These are phyloP conservation scores for Troides aeacus DNA, from an alignment of 2,888 invertebrate genomes.

Conservation along the genomic window DNA sequence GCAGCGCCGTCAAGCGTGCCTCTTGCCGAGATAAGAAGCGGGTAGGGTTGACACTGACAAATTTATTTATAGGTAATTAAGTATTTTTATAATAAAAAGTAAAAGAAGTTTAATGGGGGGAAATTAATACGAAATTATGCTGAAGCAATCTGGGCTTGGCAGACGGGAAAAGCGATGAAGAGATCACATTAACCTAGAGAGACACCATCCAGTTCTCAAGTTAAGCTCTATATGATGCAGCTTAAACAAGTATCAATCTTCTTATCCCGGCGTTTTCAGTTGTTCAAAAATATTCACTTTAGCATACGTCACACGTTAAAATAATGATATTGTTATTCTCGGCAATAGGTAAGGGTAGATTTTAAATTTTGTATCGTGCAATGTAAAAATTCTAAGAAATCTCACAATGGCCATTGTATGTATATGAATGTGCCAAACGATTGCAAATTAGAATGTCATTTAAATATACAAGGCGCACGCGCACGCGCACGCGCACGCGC, in stretches of 20 bases:
- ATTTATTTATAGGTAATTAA: constrained; percentile 10
- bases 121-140: too few species aligned
- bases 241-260: too few species aligned
- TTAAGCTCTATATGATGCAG: too few species aligned
- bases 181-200: too few species aligned
- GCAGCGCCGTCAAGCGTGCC: constrained; percentile 64
- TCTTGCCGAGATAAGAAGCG: constrained; percentile 58
- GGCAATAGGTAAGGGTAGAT: neutral
- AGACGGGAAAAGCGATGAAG: too few species aligned
- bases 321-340: constrained; percentile 10
- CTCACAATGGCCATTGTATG: constrained; percentile 29
- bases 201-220: too few species aligned
- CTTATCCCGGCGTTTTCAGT: too few species aligned
- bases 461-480: constrained; percentile 22
- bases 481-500: constrained; percentile 24
- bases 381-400: constrained; percentile 27
- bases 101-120: neutral
- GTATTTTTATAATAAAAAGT: neutral
- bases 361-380: constrained; percentile 15
- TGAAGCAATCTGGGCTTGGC: too few species aligned
- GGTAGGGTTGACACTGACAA: constrained; percentile 49
- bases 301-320: neutral
- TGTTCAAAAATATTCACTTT: too few species aligned
- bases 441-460: constrained; percentile 27
- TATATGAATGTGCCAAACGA: constrained; percentile 23